Evolutionary conservation across 2,113 vertebrate genomes (phyloP).

Genomic region (Furnarius figulus): DNA sequence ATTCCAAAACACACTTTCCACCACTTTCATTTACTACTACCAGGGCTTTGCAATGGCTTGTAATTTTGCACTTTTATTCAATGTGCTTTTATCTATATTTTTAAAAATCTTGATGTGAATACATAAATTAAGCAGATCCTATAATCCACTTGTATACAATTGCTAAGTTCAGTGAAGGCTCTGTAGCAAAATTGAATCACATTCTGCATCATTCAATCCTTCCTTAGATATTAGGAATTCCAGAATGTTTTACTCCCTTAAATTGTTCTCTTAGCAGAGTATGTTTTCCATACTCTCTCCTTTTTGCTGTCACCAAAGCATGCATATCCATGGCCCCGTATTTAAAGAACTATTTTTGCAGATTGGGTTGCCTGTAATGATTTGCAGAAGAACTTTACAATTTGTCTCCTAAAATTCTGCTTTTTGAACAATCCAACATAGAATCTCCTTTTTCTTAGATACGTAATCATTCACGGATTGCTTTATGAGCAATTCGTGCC

Average conservation of each 20-base stretch:
- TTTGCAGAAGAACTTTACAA: neutral
- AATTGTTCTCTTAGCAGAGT: neutral
- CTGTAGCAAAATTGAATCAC: neutral
- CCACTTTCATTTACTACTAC: neutral
- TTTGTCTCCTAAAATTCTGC: neutral
- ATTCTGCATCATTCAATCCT: neutral
- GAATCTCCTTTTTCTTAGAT: neutral
- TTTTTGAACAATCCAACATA: neutral
- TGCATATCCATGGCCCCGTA: rapidly evolving
- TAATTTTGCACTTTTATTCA: neutral
- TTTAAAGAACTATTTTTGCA: neutral
- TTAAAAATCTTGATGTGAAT: neutral
- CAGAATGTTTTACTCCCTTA: neutral
- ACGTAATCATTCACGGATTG: neutral
- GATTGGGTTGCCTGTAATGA: neutral
- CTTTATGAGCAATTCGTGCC: neutral
- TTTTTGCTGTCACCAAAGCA: neutral
- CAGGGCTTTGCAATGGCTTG: neutral
- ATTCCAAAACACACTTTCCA: neutral
- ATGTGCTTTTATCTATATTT: neutral
- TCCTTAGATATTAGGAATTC: neutral
- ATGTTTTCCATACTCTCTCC: neutral
- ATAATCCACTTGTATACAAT: neutral
- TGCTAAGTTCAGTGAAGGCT: neutral
- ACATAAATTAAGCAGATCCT: neutral